phyloP scores from a whole-genome alignment of 2,888 invertebrate genomes.

The Stenurella melanura region DNA sequence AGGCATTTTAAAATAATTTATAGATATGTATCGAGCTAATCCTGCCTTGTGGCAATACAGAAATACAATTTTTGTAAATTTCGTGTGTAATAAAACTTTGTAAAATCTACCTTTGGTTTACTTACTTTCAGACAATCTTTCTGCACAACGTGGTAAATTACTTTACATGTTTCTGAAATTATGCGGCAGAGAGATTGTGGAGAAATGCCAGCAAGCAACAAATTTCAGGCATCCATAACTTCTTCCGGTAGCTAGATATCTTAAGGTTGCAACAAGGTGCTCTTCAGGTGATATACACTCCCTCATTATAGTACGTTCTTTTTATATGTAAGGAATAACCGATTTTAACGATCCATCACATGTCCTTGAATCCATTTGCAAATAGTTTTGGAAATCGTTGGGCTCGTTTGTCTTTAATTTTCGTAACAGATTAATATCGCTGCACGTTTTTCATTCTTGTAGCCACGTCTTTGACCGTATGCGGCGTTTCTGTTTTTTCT shows the following conservation, averaged over 20 bases:
- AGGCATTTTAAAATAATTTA: constrained; percentile 20
- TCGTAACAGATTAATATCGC: neutral
- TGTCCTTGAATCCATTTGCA: neutral
- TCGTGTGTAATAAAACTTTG: too few relatives aligned
- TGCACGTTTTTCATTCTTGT: too few relatives aligned
- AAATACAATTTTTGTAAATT: too few relatives aligned
- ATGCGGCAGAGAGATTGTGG: constrained; percentile 12
- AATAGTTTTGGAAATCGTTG: neutral
- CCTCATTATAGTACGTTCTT: neutral
- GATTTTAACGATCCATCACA: constrained; percentile 3
- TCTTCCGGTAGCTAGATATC: too few relatives aligned
- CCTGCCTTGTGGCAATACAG: neutral
- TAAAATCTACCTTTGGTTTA: neutral
- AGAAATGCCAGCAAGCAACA: constrained; percentile 7
- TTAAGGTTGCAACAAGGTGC: too few relatives aligned
- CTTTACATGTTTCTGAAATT: constrained; percentile 6
- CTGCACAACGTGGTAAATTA: neutral
- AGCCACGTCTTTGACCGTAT: neutral
- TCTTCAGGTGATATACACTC: too few relatives aligned
- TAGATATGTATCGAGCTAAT: constrained; percentile 22
- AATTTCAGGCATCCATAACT: neutral
- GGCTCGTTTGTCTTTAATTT: neutral
- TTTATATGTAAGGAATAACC: constrained; percentile 7
- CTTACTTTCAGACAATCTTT: constrained; percentile 7
- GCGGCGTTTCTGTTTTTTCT: neutral